A percentile compares a stretch with the other conserved stretches of the same genome.
These are phyloP conservation scores for Poeciliopsis paucimaculata DNA, from an alignment of 2,797 vertebrate species.

Conservation along the genomic window DNA sequence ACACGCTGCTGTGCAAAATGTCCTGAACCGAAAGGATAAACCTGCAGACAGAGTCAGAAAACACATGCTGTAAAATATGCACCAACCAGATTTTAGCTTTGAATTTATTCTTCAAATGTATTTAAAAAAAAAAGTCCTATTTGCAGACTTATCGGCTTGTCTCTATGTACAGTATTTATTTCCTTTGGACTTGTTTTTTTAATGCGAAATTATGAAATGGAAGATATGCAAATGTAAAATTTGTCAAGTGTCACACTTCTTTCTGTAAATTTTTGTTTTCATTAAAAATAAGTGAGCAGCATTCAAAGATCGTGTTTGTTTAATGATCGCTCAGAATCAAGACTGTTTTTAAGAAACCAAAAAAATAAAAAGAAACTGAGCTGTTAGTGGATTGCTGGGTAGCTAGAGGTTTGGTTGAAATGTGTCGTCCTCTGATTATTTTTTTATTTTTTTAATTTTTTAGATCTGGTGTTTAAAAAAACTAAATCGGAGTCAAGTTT, in stretches of 20 bases:
- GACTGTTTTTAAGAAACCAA: neutral
- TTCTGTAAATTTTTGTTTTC: slow-evolving; percentile 48
- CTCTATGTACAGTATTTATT: slow-evolving; percentile 58
- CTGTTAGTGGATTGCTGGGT: neutral
- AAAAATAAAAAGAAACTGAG: neutral
- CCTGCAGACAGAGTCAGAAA: neutral
- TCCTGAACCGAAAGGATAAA: neutral
- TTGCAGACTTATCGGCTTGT: slow-evolving; percentile 17
- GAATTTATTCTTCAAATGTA: neutral
- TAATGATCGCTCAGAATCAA: neutral
- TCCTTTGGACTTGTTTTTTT: slow-evolving; percentile 34
- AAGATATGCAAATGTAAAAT: slow-evolving; percentile 46
- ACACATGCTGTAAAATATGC: neutral
- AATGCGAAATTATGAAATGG: slow-evolving; percentile 31
- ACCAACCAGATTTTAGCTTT: slow-evolving; percentile 1
- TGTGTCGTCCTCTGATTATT: neutral
- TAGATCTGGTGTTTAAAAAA: neutral
- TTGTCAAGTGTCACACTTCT: slow-evolving; percentile 34
- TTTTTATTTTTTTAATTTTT: no score
- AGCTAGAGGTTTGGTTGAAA: neutral
- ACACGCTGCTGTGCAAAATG: neutral
- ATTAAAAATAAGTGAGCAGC: slow-evolving; percentile 41
- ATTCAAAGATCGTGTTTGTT: neutral
- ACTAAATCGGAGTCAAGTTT: neutral
- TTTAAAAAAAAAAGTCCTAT: slow-evolving; percentile 16